Percentiles rank a stretch among this genome's conserved stretches.
These are phyloP conservation scores for Erythrocercus mccallii DNA, from an alignment of 2,113 vertebrate species.

Conservation along the genomic window DNA sequence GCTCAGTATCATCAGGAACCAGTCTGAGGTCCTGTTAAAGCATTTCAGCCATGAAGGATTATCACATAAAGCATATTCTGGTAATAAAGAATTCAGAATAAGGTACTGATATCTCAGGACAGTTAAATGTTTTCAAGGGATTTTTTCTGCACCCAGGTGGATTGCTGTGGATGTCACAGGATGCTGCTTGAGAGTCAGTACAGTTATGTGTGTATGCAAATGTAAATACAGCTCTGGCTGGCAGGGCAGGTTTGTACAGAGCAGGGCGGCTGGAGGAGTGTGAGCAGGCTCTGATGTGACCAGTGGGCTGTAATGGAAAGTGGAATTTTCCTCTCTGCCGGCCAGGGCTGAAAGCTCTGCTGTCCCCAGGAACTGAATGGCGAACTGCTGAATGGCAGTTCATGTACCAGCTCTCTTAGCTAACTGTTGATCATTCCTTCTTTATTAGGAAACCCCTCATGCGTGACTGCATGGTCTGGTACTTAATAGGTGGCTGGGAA, in stretches of 20 bases:
- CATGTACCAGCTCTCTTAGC: not conserved
- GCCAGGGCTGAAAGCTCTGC: not conserved
- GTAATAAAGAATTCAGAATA: not conserved
- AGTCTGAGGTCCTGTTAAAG: not conserved
- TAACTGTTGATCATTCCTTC: not conserved
- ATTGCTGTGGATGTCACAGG: not conserved
- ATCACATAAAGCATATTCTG: not conserved
- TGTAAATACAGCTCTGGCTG: not conserved
- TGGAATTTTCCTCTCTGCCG: conserved; percentile 30
- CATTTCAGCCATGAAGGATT: not conserved
- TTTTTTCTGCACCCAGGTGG: not conserved
- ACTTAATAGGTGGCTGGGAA: not conserved
- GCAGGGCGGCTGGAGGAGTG: not conserved
- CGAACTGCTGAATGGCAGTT: not conserved
- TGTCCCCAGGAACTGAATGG: not conserved
- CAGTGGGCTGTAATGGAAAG: conserved; percentile 22
- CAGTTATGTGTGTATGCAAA: not conserved
- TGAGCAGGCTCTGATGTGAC: not conserved
- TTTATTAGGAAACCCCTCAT: conserved; percentile 13
- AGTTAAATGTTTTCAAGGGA: not conserved
- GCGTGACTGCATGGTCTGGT: not conserved
- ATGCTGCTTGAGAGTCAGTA: not conserved
- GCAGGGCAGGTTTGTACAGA: not conserved
- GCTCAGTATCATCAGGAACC: not conserved
- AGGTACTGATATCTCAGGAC: not conserved